A percentile compares a stretch with the other conserved stretches of the same genome.
Evolutionary conservation across 2,113 vertebrate genomes (phyloP).

Genomic region (Butorides virescens): DNA sequence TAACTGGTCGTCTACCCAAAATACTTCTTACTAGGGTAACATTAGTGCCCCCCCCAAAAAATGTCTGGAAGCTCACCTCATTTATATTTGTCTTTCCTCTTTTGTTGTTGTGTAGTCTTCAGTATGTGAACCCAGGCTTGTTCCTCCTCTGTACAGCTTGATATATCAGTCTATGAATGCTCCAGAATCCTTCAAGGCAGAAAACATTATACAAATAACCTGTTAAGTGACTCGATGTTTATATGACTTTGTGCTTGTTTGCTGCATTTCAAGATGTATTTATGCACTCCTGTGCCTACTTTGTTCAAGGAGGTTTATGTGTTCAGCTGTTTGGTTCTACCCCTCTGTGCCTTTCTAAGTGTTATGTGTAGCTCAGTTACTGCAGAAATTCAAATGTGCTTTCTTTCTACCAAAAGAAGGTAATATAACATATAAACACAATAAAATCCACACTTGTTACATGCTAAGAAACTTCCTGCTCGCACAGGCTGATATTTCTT

Average conservation of each 20-base stretch:
- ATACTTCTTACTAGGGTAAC: background rate
- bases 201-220: constrained; percentile 43
- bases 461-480: background rate
- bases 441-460: background rate
- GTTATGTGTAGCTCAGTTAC: background rate
- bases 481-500: background rate
- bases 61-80: background rate
- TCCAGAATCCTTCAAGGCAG: constrained; percentile 23
- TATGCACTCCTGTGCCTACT: background rate
- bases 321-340: background rate
- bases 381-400: background rate
- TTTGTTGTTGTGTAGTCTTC: background rate
- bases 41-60: background rate
- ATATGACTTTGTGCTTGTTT: constrained; percentile 18
- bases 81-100: background rate
- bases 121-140: background rate
- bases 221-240: constrained; percentile 17
- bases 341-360: background rate
- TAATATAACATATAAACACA: background rate
- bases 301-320: constrained; percentile 14
- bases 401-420: background rate
- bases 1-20: background rate
- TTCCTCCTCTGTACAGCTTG: background rate
- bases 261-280: constrained; percentile 27
- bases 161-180: background rate